Percentiles rank a stretch among this genome's conserved stretches.
Conservation (phyloP, 2,888 invertebrate species). For the Calameuta idolon region DNA sequence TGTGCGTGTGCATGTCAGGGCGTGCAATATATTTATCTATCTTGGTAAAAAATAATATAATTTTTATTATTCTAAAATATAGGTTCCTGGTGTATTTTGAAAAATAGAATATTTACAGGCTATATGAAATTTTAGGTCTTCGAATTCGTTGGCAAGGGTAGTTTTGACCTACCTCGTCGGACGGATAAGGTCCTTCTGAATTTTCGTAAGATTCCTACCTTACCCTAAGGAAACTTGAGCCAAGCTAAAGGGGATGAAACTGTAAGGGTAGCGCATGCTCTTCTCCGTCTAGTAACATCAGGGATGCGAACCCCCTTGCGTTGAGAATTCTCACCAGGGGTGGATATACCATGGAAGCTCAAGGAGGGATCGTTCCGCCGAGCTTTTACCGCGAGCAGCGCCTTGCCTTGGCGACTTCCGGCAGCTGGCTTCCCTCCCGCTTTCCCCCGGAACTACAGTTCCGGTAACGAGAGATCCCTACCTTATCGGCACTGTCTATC, state of each 20-base stretch:
- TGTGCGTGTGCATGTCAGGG: too few relatives aligned
- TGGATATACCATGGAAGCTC: slow-evolving; percentile 21
- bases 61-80: not conserved
- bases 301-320: slow-evolving; percentile 13
- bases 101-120: too few relatives aligned
- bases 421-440: slow-evolving; percentile 51
- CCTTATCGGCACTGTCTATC: slow-evolving; percentile 56
- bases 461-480: slow-evolving; percentile 48
- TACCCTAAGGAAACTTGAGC: slow-evolving; percentile 24
- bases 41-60: not conserved
- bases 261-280: not conserved
- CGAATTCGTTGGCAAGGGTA: not conserved
- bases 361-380: slow-evolving; percentile 40
- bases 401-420: slow-evolving; percentile 58
- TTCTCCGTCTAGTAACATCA: not conserved
- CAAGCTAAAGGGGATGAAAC: not conserved
- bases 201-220: slow-evolving; percentile 36
- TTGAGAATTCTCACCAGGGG: slow-evolving; percentile 12
- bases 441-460: slow-evolving; percentile 54
- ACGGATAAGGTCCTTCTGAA: not conserved
- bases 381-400: slow-evolving; percentile 52
- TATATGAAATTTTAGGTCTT: not conserved
- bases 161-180: not conserved
- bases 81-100: not conserved
- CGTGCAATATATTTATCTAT: not conserved